These are phyloP conservation scores for Drosophila guanche DNA, from an alignment of 1,140 invertebrate species.

Conservation along the genomic window DNA sequence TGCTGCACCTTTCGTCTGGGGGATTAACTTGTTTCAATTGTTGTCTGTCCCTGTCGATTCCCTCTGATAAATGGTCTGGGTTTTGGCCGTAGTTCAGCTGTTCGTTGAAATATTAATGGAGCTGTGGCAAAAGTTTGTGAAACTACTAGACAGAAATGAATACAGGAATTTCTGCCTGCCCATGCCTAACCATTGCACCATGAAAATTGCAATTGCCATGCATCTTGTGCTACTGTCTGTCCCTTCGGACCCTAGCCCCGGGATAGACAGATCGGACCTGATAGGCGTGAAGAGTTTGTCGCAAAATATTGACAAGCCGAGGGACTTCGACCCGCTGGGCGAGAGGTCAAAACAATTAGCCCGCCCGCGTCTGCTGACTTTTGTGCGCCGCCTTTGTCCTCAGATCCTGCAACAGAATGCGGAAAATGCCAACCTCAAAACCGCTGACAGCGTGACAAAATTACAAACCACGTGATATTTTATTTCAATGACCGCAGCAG, in stretches of 20 bases:
- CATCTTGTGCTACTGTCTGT: conserved; percentile 53
- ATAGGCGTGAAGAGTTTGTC: conserved; percentile 74
- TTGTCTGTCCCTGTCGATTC: conserved; percentile 20
- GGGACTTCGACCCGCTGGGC: conserved; percentile 44
- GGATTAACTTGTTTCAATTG: conserved; percentile 74
- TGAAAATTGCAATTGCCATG: conserved; percentile 78
- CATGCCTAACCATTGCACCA: conserved; percentile 31
- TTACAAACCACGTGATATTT: conserved; percentile 83
- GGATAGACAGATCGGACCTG: conserved; percentile 23
- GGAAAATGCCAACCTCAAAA: conserved; percentile 59
- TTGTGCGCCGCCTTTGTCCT: conserved; percentile 7
- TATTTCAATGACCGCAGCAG: conserved; percentile 78
- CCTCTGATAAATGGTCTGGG: conserved; percentile 60
- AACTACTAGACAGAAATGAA: conserved; percentile 17
- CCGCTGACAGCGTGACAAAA: conserved; percentile 83
- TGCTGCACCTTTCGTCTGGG: conserved; percentile 51
- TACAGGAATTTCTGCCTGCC: conserved; percentile 19
- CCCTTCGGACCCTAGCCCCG: conserved; percentile 1
- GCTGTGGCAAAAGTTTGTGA: conserved; percentile 40
- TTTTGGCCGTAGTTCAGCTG: conserved; percentile 57
- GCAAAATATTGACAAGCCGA: conserved; percentile 82
- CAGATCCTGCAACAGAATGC: conserved; percentile 29
- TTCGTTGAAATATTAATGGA: conserved; percentile 65
- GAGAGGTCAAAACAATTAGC: conserved; percentile 61
- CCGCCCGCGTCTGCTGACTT: conserved; percentile 44